These are phyloP conservation scores for Iguana delicatissima DNA, from an alignment of 2,797 vertebrate species.

Conservation along the genomic window DNA sequence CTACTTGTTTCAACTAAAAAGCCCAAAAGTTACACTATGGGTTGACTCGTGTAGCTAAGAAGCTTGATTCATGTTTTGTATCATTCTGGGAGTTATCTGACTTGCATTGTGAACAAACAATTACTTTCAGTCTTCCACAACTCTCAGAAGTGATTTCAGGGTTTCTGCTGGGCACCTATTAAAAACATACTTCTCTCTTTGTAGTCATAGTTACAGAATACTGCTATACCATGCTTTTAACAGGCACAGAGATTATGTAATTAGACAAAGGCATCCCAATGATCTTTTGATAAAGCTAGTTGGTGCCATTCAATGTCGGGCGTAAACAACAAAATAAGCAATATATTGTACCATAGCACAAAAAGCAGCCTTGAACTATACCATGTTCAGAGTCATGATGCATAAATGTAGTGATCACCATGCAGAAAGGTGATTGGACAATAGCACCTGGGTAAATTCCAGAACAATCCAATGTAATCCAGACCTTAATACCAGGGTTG, in stretches of 20 bases:
- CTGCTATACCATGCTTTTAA: neutral
- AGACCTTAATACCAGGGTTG: neutral
- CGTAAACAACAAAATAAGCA: neutral
- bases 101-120: slow-evolving; percentile 43
- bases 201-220: slow-evolving; percentile 30
- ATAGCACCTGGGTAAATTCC: neutral
- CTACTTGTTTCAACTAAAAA: slow-evolving; percentile 50
- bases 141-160: slow-evolving; percentile 39
- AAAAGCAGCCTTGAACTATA: neutral
- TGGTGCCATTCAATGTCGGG: neutral
- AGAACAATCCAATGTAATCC: neutral
- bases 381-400: neutral
- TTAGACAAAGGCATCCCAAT: neutral
- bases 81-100: slow-evolving; percentile 47
- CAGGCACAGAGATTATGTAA: neutral
- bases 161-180: neutral
- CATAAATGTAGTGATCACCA: neutral
- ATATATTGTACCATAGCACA: neutral
- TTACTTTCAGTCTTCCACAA: slow-evolving; percentile 46
- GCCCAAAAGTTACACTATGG: slow-evolving; percentile 44
- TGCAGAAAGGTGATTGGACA: neutral
- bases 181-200: neutral
- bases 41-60: slow-evolving; percentile 48
- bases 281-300: neutral
- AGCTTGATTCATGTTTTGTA: slow-evolving; percentile 47